Conservation (phyloP, 2,888 invertebrate genomes). For the Microplitis manilae region DNA sequence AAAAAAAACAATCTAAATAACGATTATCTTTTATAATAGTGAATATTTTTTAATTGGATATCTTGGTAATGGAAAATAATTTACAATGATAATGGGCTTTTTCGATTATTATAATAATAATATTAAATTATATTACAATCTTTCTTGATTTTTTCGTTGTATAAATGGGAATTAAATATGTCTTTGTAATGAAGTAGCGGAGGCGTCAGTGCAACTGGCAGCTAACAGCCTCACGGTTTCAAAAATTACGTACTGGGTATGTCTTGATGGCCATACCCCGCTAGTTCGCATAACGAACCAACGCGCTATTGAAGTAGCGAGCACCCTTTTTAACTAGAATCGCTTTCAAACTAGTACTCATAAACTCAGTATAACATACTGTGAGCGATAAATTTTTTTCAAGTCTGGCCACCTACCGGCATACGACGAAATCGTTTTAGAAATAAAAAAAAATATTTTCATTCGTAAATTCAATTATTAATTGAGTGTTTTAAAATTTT, state of each 20-base stretch:
- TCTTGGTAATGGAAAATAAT: background rate
- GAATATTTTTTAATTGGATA: background rate
- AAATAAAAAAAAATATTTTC: background rate
- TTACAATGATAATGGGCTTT: background rate
- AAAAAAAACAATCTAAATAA: conserved; percentile 2
- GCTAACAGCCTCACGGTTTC: conserved; percentile 79
- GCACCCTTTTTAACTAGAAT: conserved; percentile 65
- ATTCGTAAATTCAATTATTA: background rate
- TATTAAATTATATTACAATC: background rate
- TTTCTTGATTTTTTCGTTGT: background rate
- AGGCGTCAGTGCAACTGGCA: conserved; percentile 81
- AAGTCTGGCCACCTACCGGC: conserved; percentile 24
- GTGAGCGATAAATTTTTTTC: conserved; percentile 1
- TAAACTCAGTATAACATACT: background rate
- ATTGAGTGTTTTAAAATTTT: background rate
- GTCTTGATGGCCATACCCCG: conserved; percentile 91
- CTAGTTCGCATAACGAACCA: conserved; percentile 72
- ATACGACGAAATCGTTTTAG: background rate
- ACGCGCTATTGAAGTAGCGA: conserved; percentile 82
- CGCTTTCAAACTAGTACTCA: background rate
- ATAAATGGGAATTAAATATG: background rate
- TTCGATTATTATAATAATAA: too few relatives aligned
- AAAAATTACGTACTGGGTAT: conserved; percentile 90
- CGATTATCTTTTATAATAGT: background rate
- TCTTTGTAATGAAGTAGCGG: conserved; percentile 56